Base-by-base conservation (phyloP, 2,888 invertebrate genomes). In the Phaedon cochleariae region DNA sequence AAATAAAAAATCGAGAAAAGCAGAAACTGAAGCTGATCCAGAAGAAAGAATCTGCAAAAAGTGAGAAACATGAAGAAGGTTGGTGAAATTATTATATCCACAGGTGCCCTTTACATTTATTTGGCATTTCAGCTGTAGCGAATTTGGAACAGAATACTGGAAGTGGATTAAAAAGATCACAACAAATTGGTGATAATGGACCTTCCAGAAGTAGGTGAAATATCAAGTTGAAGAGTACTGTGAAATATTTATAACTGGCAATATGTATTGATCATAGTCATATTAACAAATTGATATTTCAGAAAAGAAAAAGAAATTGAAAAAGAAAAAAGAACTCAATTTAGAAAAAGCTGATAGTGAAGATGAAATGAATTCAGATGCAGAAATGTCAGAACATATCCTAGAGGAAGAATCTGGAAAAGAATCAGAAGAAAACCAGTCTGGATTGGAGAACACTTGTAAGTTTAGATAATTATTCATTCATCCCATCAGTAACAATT, bases 1-100 rank as follows among this genome's bases (percentile, higher is more conserved):
- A 93, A 84, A 92, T 93, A 31, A 92, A 90, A 70, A 93, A 92
- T 76, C 86, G 91, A 0, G 92, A 93, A 74, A 90, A 91, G 75
- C 89, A 88, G 71, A 93, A 90, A 79, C 79, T 88, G 22, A 87
- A 88, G 71, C 77, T 90, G 9, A 78, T 87, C 5, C 84, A 89
- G 77, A 84, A 89, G 73, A 89, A 90, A 78, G 85, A 89, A 74
- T 69, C 70, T 2, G 79, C 82, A 70, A 79, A 80, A 59, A 73
- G 77, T 64, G 74, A 77, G 12, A 79, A 80, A 59, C 73, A 55
- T 15, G 41, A n/a, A 62, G 71, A 77, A 76, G 74, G 78, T 76
- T 68, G 66, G 60, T 41, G 31, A 49, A n/a, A n/a, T n/a, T n/a
- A n/a, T n/a, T n/a, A n/a, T n/a, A n/a, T n/a, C n/a, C n/a, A n/a